Evolutionary conservation across 1,140 invertebrate genomes (phyloP).

Genomic region (Drosophila aff.): DNA sequence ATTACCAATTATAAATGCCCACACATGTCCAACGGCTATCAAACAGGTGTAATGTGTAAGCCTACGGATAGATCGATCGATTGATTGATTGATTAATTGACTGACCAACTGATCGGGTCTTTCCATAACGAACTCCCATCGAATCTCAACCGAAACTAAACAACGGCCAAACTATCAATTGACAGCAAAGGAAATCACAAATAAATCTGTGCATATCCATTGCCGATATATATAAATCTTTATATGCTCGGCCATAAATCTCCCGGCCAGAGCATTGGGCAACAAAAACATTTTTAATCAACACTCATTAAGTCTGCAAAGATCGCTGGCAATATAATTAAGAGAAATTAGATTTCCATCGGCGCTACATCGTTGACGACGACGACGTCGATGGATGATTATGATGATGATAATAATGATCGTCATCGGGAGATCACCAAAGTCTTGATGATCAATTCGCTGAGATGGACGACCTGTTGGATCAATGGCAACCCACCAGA

Average conservation of each 20-base stretch:
- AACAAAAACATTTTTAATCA: constrained; percentile 69
- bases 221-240: constrained; percentile 35
- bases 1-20: constrained; percentile 1
- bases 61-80: constrained; percentile 1
- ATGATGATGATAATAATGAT: constrained; percentile 29
- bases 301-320: constrained; percentile 79
- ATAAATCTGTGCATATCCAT: constrained; percentile 24
- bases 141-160: constrained; percentile 32
- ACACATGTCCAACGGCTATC: not conserved
- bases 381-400: constrained; percentile 20
- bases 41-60: constrained; percentile 15
- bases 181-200: constrained; percentile 63
- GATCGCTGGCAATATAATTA: constrained; percentile 81
- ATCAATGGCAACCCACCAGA: constrained; percentile 59
- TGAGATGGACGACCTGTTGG: constrained; percentile 66
- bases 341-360: constrained; percentile 82
- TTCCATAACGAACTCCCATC: constrained; percentile 52
- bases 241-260: constrained; percentile 60
- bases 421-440: constrained; percentile 10
- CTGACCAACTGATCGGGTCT: constrained; percentile 46
- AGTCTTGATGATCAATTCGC: constrained; percentile 23
- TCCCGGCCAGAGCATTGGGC: constrained; percentile 18
- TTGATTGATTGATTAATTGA: constrained; percentile 45
- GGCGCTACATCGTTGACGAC: constrained; percentile 49
- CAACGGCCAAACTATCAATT: constrained; percentile 31